These are phyloP conservation scores for Batillaria attramentaria DNA, from an alignment of 1,140 invertebrate species.

Conservation along the genomic window DNA sequence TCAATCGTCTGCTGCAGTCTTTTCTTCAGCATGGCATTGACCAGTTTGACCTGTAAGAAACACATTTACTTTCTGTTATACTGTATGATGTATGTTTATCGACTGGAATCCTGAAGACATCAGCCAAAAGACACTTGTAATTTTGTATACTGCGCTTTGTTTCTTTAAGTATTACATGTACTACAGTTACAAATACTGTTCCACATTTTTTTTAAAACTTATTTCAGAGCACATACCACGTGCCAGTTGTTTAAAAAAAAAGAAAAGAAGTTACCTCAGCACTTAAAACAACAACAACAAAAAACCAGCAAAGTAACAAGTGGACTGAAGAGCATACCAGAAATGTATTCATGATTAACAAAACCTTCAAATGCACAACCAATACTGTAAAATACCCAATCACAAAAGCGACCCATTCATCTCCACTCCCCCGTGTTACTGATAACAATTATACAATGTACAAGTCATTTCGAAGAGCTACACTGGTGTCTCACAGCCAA, in stretches of 20 bases:
- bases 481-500: slow-evolving; percentile 41
- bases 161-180: neutral
- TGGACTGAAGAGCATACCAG: neutral
- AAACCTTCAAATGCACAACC: neutral
- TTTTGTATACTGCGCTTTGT: neutral
- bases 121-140: neutral
- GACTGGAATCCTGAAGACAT: neutral
- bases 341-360: neutral
- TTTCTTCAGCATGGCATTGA: slow-evolving; percentile 42
- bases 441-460: neutral
- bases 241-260: too few relatives aligned
- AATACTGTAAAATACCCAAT: neutral
- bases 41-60: slow-evolving; percentile 47
- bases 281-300: too few relatives aligned
- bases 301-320: neutral
- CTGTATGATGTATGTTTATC: neutral
- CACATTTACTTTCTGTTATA: neutral
- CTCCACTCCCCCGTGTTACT: neutral
- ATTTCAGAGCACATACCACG: neutral
- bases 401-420: neutral
- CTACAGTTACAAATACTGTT: neutral
- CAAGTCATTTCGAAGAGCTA: neutral
- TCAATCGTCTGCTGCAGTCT: slow-evolving; percentile 36
- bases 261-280: too few relatives aligned
- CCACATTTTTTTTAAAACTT: neutral